Evolutionary conservation across 2,797 vertebrate genomes (phyloP).

Genomic region (Sitta carolinensis): DNA sequence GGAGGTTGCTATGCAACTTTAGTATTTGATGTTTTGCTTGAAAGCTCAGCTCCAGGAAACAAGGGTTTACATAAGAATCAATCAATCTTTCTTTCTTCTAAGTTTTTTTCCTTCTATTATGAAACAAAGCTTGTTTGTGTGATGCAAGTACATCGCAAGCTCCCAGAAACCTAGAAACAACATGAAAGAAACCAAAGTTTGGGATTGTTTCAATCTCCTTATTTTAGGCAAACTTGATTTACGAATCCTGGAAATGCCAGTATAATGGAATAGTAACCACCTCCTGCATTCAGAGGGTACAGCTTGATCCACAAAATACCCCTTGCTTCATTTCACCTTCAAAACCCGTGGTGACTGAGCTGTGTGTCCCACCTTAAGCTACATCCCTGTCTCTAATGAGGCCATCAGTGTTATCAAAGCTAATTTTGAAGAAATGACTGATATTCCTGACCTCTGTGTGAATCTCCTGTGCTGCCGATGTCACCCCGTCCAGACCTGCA

Average conservation of each 20-base stretch:
- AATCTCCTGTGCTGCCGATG: neutral
- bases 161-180: neutral
- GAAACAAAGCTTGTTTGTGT: conserved; percentile 10
- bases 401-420: neutral
- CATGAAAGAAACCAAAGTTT: neutral
- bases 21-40: conserved; percentile 46
- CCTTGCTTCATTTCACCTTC: neutral
- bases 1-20: conserved; percentile 50
- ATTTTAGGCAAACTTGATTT: neutral
- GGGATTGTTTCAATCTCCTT: neutral
- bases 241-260: neutral
- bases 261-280: neutral
- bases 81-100: conserved; percentile 12
- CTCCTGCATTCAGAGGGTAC: neutral
- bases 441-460: neutral
- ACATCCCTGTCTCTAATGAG: neutral
- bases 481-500: neutral
- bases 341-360: neutral
- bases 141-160: neutral
- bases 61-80: conserved; percentile 29
- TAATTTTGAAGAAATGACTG: neutral
- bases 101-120: neutral
- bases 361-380: neutral
- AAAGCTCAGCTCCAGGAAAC: conserved; percentile 56
- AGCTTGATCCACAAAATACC: neutral